phyloP scores from a whole-genome alignment of 2,113 vertebrate species.

The Axis porcinus region DNA sequence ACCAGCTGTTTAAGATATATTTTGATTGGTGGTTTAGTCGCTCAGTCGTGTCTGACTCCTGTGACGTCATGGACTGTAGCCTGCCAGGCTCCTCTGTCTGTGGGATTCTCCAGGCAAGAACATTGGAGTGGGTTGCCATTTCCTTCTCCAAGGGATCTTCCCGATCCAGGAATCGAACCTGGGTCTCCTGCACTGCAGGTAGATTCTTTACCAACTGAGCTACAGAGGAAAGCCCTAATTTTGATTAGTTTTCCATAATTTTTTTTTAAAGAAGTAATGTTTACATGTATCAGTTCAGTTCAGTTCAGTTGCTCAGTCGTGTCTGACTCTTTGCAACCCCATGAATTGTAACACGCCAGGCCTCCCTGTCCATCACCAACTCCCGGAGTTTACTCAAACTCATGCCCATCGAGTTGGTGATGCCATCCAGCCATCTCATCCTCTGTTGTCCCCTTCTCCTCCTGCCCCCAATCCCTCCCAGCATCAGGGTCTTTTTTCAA shows the following conservation, averaged over 20 bases:
- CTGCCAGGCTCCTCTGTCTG: neutral
- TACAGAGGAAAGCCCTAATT: neutral
- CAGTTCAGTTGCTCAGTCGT: too few species aligned
- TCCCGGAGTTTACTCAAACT: too few species aligned
- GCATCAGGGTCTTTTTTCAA: too few species aligned
- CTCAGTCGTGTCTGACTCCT: neutral
- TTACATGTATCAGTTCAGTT: neutral
- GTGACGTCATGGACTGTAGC: rapidly evolving
- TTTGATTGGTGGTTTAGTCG: neutral
- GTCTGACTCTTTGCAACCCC: too few species aligned
- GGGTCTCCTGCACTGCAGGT: neutral
- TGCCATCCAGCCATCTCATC: too few species aligned
- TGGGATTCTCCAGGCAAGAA: neutral
- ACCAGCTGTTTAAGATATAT: neutral
- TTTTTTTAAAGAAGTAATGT: neutral
- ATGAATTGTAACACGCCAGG: too few species aligned
- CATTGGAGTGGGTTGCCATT: neutral
- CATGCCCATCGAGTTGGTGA: too few species aligned
- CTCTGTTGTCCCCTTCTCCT: too few species aligned
- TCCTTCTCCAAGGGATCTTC: neutral
- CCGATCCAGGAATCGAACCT: neutral
- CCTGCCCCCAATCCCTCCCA: too few species aligned
- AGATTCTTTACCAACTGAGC: neutral
- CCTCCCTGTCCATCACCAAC: too few species aligned
- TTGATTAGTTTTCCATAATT: neutral